Conservation (phyloP, 2,797 vertebrate species). For the Spinibarbus caldwelli region DNA sequence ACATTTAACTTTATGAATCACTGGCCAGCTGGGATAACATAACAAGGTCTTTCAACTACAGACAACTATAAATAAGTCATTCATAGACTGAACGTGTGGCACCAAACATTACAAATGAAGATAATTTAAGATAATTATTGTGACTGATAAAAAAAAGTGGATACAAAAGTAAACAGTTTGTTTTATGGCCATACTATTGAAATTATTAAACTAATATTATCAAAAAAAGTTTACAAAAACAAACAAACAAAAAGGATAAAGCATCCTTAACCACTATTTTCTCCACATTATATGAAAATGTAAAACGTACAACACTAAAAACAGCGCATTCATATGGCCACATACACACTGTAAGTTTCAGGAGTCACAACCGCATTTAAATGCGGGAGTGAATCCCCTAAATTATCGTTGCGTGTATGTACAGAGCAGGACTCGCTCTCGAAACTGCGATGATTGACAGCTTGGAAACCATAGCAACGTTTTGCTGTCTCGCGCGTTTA, state of each 20-base stretch:
- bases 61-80: not conserved
- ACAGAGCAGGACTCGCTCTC: too few relatives aligned
- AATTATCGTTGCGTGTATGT: too few relatives aligned
- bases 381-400: too few relatives aligned
- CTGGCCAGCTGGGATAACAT: not conserved
- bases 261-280: not conserved
- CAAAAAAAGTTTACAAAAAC: not conserved
- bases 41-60: not conserved
- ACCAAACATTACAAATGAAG: not conserved
- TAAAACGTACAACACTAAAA: not conserved
- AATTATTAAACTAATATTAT: not conserved
- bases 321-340: too few relatives aligned
- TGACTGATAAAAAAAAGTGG: not conserved
- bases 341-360: too few relatives aligned
- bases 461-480: too few relatives aligned
- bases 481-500: too few relatives aligned
- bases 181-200: not conserved
- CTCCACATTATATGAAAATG: not conserved
- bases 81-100: not conserved
- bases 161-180: not conserved
- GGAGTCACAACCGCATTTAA: too few relatives aligned
- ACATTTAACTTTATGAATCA: slow-evolving; percentile 14
- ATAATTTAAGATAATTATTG: not conserved
- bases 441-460: too few relatives aligned
- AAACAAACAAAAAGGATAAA: not conserved